Evolutionary conservation across 2,113 vertebrate genomes (phyloP).

Genomic region (Crocuta crocuta): DNA sequence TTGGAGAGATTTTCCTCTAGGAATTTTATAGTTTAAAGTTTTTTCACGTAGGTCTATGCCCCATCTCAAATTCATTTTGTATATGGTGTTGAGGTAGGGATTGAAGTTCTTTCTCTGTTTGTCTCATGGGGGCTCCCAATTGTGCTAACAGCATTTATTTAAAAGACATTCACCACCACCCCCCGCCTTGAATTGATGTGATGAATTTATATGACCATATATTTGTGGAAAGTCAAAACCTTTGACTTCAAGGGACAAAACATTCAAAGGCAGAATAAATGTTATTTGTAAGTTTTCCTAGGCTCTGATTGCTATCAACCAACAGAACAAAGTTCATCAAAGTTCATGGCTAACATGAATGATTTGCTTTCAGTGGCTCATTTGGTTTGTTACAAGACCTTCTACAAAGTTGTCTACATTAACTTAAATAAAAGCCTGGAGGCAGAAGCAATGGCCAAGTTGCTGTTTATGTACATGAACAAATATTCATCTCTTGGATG

Average conservation of each 20-base stretch:
- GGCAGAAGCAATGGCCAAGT: neutral
- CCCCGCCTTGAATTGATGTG: neutral
- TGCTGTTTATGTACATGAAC: neutral
- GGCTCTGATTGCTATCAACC: neutral
- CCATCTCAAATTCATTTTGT: constrained; percentile 19
- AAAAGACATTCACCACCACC: neutral
- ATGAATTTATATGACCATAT: neutral
- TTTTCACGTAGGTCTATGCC: neutral
- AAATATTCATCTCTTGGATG: neutral
- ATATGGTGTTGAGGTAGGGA: neutral
- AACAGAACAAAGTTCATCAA: neutral
- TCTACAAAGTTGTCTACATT: constrained; percentile 3
- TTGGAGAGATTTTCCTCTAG: neutral
- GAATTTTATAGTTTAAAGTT: neutral
- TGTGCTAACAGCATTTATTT: neutral
- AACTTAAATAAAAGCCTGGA: neutral
- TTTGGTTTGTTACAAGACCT: neutral
- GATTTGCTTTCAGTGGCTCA: neutral
- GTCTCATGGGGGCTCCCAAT: neutral
- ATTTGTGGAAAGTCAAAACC: neutral
- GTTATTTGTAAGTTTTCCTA: constrained; percentile 12
- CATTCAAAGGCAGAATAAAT: neutral
- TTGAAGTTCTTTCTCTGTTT: neutral
- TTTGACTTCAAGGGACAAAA: neutral
- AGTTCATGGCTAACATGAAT: neutral